Evolutionary conservation across 2,113 vertebrate species (phyloP), one percentile per base, ranked within the genome.

Genomic region (Leiothrix lutea): DNA sequence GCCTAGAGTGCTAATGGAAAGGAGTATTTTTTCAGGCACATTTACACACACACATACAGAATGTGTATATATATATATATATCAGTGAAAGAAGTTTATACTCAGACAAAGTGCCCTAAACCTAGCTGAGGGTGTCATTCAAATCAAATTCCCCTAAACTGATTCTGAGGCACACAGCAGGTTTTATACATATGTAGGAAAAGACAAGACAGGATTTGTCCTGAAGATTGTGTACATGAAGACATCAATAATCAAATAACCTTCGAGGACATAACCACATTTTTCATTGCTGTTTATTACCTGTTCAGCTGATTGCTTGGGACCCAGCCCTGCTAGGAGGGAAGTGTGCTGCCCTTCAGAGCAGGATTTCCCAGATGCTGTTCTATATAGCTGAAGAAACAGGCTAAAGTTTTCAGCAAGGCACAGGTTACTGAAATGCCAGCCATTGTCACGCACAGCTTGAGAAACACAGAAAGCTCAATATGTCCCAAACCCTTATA

Each of bases 351-450:
- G 38, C 25, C 44, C 47, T 81, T 80, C 25, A 58, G 51, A 95
- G 33, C 56, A 74, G 33, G 11, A 51, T 83, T 92, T 88, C 56
- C 51, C 56, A 66, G 53, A 36, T 22, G 17, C 78, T 87, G 15
- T 48, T 95, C 57, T 90, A 66, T 80, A 92, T 33, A 79, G 51
- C 71, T 88, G 64, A 95, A 82, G 26, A 83, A 87, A 85, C 50
- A 64, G 6, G 35, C 35, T 65, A 35, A 82, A 80, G 42, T 88
- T 94, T 88, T 94, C 74, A 48, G 75, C 56, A 77, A 84, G 51
- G 51, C 60, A 75, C 62, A 75, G 57, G 80, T 77, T 82, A 58
- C 82, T 58, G 75, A 87, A 87, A 75, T 72, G 69, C 35, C 64
- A 69, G 53, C 31, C 56, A 8, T 60, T 91, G 83, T 85, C 78